A percentile compares a stretch with the other conserved stretches of the same genome.
Evolutionary conservation across 2,888 invertebrate species (phyloP).

Genomic region (Phoronis australis): DNA sequence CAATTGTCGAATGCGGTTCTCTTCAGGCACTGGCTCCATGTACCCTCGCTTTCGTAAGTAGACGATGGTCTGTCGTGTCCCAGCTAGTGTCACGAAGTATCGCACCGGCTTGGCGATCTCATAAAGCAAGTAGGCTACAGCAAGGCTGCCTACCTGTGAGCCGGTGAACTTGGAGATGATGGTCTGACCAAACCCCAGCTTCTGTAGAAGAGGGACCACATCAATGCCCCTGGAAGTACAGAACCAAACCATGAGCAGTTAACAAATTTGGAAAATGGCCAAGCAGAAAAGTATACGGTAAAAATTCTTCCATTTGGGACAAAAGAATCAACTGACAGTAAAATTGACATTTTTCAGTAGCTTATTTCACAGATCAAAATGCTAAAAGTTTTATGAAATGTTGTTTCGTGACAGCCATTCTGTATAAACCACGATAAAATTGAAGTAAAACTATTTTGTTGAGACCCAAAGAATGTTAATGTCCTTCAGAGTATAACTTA

Average conservation of each 20-base stretch:
- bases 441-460: no score
- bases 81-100: conserved; percentile 86
- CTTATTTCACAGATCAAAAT: no score
- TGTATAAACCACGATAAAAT: no score
- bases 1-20: conserved; percentile 25
- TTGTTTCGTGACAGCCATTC: no score
- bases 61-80: conserved; percentile 79
- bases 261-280: no score
- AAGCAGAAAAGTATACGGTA: no score
- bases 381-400: no score
- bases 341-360: no score
- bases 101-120: conserved; percentile 86
- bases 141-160: conserved; percentile 80
- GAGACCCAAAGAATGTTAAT: no score
- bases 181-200: conserved; percentile 71
- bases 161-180: conserved; percentile 69
- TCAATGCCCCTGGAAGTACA: conserved; percentile 76
- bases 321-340: no score
- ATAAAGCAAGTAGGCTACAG: conserved; percentile 85
- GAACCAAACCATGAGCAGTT: conserved; percentile 7
- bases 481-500: no score
- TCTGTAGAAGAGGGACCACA: conserved; percentile 72
- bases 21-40: conserved; percentile 71
- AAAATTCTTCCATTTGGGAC: no score
- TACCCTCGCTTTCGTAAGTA: conserved; percentile 70